Base-by-base conservation (phyloP, 1,140 invertebrate species). In the Pomacea maculata region DNA sequence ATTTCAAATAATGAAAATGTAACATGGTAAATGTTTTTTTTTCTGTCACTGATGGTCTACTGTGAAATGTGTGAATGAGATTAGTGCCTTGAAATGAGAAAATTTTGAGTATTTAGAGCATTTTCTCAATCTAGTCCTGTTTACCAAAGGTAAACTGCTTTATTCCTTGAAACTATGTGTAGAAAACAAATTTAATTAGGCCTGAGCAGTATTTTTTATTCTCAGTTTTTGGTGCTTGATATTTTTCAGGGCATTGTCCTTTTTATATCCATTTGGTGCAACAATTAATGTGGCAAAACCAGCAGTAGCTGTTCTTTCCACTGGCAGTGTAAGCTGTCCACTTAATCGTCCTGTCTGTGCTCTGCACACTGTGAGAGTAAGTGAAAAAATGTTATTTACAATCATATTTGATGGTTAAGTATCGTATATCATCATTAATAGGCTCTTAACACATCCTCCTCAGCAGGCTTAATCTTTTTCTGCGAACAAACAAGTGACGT, bases 181-280 rank as follows among this genome's bases (percentile, higher is more conserved):
- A 25, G 25, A 25, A 25, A 25, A 25, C 25, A 25, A 25, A 25
- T 25, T 25, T 25, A 25, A 25, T 25, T 25, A 25, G 25, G 25
- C 25, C 25, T 25, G 25, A 25, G 25, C 25, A 25, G 25, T 25
- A 25, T 25, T 25, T 25, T 25, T 25, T 25, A 25, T 25, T 25
- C 25, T 25, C 25, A 25, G 25, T 25, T 25, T 25, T 78, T 34
- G 14, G 34, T 57, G 55, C 25, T 4, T 57, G 25, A 80, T 76
- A 67, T 54, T 61, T 92, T 93, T 76, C 87, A 96, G 95, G 83
- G 93, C 94, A 25, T 92, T 97, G 14, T 94, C 94, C 81, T 97
- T 98, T 92, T 93, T 99, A 15, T 99, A 99, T 92, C 97, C 98
- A 1, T 98, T 95, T 92, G 98, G 98, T 45, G 96, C 97, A 61